phyloP scores from a whole-genome alignment of 2,888 invertebrate species.

The Thymelicus acteon region DNA sequence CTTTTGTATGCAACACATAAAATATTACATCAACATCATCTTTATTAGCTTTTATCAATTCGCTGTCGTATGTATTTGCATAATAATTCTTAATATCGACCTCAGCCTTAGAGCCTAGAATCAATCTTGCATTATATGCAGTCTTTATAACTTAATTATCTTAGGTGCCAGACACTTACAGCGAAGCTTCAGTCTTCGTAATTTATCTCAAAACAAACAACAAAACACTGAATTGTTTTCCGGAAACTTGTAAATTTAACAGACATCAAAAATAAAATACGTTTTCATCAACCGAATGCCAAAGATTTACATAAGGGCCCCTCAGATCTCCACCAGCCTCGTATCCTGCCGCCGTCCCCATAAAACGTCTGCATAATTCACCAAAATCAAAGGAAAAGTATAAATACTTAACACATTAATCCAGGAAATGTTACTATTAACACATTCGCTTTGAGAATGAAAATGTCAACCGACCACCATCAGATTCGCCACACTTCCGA shows the following conservation, averaged over 20 bases:
- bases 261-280: slow-evolving; percentile 30
- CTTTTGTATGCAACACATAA: no score
- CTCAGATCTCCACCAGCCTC: slow-evolving; percentile 29
- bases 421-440: slow-evolving; percentile 56
- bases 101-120: no score
- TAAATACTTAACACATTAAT: slow-evolving; percentile 45
- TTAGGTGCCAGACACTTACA: no score
- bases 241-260: slow-evolving; percentile 16
- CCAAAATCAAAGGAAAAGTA: slow-evolving; percentile 51
- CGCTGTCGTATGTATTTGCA: no score
- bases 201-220: neutral
- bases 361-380: slow-evolving; percentile 30
- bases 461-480: slow-evolving; percentile 51
- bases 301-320: slow-evolving; percentile 29
- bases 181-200: no score
- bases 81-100: no score
- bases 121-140: no score
- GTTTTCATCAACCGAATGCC: slow-evolving; percentile 14
- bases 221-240: slow-evolving; percentile 10
- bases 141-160: no score
- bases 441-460: slow-evolving; percentile 50
- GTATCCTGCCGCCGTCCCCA: slow-evolving; percentile 28
- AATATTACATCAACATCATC: no score
- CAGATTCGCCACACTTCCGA: slow-evolving; percentile 55
- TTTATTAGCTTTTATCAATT: no score